phyloP scores from a whole-genome alignment of 2,888 invertebrate genomes.

The Heliconius erato region DNA sequence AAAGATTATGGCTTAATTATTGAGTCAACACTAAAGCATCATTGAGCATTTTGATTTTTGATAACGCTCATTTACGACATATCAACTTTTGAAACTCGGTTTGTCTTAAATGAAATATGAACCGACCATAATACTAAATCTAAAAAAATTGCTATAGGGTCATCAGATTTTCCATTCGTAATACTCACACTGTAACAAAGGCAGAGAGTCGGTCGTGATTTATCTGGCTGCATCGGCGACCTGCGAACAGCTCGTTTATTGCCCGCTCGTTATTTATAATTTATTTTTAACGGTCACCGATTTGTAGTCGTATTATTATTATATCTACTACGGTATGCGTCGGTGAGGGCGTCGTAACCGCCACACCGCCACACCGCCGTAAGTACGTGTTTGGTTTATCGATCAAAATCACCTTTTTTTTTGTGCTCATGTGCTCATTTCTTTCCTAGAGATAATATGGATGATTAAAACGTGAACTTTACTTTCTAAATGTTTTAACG shows the following conservation, averaged over 20 bases:
- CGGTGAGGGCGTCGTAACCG: slow-evolving; percentile 40
- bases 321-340: slow-evolving; percentile 50
- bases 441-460: slow-evolving; percentile 36
- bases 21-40: neutral
- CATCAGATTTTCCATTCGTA: slow-evolving; percentile 75
- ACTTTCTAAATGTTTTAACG: slow-evolving; percentile 19
- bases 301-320: slow-evolving; percentile 70
- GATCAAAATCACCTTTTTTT: slow-evolving; percentile 38
- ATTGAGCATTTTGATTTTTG: neutral
- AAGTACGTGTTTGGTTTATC: slow-evolving; percentile 40
- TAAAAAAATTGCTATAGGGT: slow-evolving; percentile 57
- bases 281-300: slow-evolving; percentile 85
- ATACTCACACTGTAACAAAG: slow-evolving; percentile 72
- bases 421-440: slow-evolving; percentile 28
- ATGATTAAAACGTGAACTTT: slow-evolving; percentile 34
- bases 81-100: neutral
- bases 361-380: slow-evolving; percentile 34
- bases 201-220: slow-evolving; percentile 73
- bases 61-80: neutral
- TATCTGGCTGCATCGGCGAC: slow-evolving; percentile 83
- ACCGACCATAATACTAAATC: slow-evolving; percentile 23
- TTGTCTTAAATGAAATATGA: slow-evolving; percentile 14
- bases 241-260: slow-evolving; percentile 84
- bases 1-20: slow-evolving; percentile 13
- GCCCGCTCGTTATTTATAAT: slow-evolving; percentile 85